A percentile compares a stretch with the other conserved stretches of the same genome.
phyloP scores from a whole-genome alignment of 2,797 vertebrate species.

The Luscinia luscinia region DNA sequence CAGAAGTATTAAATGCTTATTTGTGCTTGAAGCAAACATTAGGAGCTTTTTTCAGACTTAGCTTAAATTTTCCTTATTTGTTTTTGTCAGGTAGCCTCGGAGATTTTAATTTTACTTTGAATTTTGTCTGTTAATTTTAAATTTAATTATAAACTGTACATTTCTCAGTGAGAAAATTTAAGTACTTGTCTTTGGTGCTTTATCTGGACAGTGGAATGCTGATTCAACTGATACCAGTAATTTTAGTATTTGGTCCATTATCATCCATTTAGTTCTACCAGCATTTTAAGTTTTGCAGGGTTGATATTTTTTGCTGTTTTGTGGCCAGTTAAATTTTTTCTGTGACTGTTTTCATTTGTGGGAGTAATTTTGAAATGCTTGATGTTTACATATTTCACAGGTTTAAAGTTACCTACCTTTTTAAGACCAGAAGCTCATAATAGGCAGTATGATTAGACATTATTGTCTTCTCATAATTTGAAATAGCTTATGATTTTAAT shows the following conservation, averaged over 20 bases:
- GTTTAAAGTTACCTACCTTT: not conserved
- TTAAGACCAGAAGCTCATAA: not conserved
- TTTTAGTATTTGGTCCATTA: not conserved
- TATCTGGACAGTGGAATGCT: not conserved
- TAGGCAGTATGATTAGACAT: not conserved
- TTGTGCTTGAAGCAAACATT: not conserved
- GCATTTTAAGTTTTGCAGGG: accelerated
- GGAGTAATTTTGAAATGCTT: not conserved
- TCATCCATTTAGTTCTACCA: not conserved
- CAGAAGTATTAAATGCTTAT: not conserved
- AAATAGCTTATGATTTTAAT: not conserved
- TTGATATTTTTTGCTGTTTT: not conserved
- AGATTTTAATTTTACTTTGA: not conserved
- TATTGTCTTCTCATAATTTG: not conserved
- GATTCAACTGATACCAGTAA: not conserved
- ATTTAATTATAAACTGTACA: not conserved
- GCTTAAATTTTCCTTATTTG: not conserved
- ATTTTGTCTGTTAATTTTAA: not conserved
- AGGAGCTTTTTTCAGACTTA: not conserved
- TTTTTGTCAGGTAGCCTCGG: not conserved
- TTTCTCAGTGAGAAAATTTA: not conserved
- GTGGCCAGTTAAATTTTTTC: not conserved
- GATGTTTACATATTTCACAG: not conserved
- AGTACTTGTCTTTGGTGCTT: not conserved
- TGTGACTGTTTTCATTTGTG: not conserved